Conservation (phyloP, 2,888 invertebrate species). For the Rhodophaea formosa region DNA sequence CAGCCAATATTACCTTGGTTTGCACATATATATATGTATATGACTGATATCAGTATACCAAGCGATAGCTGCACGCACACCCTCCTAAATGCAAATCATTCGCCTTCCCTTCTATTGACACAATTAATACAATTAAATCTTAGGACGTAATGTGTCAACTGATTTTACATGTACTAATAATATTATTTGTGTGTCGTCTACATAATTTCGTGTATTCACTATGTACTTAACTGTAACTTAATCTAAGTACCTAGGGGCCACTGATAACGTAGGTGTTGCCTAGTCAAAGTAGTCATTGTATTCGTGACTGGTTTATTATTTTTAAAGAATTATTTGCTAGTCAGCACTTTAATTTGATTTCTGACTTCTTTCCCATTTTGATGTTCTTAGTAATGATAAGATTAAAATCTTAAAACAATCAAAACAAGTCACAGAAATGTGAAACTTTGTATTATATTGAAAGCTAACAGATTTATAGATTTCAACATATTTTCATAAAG, state of each 20-base stretch:
- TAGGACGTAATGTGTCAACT: constrained; percentile 1
- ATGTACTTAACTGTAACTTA: constrained; percentile 28
- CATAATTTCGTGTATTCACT: constrained; percentile 14
- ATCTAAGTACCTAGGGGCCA: constrained; percentile 59
- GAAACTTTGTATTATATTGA: background rate
- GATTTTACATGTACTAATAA: background rate
- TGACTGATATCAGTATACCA: no score
- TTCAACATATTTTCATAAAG: background rate
- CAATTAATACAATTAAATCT: constrained; percentile 4
- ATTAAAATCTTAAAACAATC: background rate
- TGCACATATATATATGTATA: no score
- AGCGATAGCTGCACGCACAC: background rate
- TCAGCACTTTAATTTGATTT: background rate
- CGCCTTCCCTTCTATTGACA: background rate
- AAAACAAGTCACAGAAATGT: background rate
- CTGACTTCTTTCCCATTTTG: background rate
- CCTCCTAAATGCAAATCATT: background rate
- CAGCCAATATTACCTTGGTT: no score
- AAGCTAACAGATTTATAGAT: background rate
- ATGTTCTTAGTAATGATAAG: background rate
- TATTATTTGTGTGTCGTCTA: constrained; percentile 16
- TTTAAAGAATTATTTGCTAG: background rate
- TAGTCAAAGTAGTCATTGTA: constrained; percentile 6
- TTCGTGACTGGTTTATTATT: background rate
- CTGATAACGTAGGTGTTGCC: constrained; percentile 38